These are phyloP conservation scores for Borostomias antarcticus DNA, from an alignment of 2,797 vertebrate species.

Conservation along the genomic window DNA sequence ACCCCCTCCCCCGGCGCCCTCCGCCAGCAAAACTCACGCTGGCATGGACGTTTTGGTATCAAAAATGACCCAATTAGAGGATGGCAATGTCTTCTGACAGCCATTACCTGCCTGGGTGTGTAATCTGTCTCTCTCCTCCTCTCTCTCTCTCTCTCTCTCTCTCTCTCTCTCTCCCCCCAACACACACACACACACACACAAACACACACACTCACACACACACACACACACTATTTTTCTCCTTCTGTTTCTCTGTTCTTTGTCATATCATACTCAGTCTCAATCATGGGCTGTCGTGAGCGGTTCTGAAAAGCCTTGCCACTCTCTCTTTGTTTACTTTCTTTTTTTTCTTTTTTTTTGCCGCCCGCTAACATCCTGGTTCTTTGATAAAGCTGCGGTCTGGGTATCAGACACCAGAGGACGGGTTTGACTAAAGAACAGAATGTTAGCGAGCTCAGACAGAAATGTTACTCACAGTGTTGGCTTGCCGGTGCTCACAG, in stretches of 20 bases:
- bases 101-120: slow-evolving; percentile 75
- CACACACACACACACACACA: slow-evolving; percentile 16
- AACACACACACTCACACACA: slow-evolving; percentile 22
- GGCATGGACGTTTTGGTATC: slow-evolving; percentile 70
- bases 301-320: slow-evolving; percentile 57
- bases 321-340: slow-evolving; percentile 52
- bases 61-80: slow-evolving; percentile 82
- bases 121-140: slow-evolving; percentile 39
- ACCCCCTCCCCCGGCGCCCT: slow-evolving; percentile 53
- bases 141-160: slow-evolving; percentile 15
- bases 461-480: slow-evolving; percentile 78
- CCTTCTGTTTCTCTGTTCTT: neutral
- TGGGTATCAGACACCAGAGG: slow-evolving; percentile 60
- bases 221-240: neutral
- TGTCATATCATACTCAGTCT: slow-evolving; percentile 12
- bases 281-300: slow-evolving; percentile 52
- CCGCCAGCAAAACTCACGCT: no score
- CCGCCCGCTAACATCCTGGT: slow-evolving; percentile 57
- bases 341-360: slow-evolving; percentile 22
- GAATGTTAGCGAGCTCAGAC: slow-evolving; percentile 76
- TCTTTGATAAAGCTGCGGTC: slow-evolving; percentile 48
- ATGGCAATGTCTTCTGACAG: slow-evolving; percentile 77
- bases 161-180: slow-evolving; percentile 26
- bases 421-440: slow-evolving; percentile 77
- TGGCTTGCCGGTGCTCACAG: slow-evolving; percentile 65